Evolutionary conservation across 2,113 vertebrate genomes (phyloP), one percentile per base, ranked within the genome.

Genomic region (Solea solea): DNA sequence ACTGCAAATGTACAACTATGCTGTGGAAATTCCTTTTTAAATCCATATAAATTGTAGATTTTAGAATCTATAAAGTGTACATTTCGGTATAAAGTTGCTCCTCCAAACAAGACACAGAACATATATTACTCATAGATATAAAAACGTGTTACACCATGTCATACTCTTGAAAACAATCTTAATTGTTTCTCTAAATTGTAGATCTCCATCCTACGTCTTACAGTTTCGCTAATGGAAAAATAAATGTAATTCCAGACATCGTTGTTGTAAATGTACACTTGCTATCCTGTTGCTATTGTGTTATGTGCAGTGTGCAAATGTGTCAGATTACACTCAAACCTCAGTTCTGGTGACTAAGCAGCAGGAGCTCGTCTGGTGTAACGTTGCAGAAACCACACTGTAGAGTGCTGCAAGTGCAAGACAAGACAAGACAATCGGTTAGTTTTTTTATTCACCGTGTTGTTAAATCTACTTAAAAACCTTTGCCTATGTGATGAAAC

Each of bases 171-270:
- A 63, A 50, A 64, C 51, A n/a, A 57, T 49, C 42, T 59, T 46
- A 48, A 61, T 41, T 1, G 8, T 58, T 72, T 74, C 68, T 76
- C 21, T 9, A 67, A 58, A 21, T 21, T 21, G 27, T 42, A 41
- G 56, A 42, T 34, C 40, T 60, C 45, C 14, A 7, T 57, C 61
- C 53, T 58, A 27, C 60, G 44, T 14, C 51, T 64, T 59, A 64
- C 16, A 52, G 27, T 69, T 73, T 56, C 10, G 28, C 59, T 42
- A 64, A 60, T 59, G 44, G 50, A 21, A 56, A 85, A 83, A 86
- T 82, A 63, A 60, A 52, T 85, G 85, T 82, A 85, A 88, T 90
- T 88, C 85, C 85, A 90, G 86, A 87, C 86, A 74, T 76, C 78
- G 64, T 74, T 82, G 83, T 87, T 86, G 83, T 84, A 84, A 90